Conservation (phyloP, 2,797 vertebrate species). For the Pseudocheirus occidentalis region DNA sequence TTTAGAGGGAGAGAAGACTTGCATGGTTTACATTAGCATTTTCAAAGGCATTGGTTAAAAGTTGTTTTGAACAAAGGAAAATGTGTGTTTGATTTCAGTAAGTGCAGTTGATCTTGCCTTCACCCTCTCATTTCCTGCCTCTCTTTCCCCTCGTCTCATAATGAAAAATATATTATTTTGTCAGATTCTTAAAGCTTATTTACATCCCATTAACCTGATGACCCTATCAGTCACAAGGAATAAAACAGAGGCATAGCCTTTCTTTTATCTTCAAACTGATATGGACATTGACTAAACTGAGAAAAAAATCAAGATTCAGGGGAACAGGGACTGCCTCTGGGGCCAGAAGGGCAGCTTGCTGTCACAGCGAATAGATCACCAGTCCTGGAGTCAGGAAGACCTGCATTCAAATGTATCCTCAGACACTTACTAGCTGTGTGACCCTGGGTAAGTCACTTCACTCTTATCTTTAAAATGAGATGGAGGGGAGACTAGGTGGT, state of each 20-base stretch:
- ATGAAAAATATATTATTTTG: not conserved
- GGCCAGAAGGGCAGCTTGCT: not conserved
- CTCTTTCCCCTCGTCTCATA: not conserved
- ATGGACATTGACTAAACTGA: not conserved
- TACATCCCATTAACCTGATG: slow-evolving; percentile 13
- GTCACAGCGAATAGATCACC: not conserved
- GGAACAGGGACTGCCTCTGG: not conserved
- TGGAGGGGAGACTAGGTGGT: too few relatives aligned
- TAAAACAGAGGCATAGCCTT: not conserved
- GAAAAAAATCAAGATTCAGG: not conserved
- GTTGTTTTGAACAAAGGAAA: slow-evolving; percentile 48
- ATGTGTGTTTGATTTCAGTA: slow-evolving; percentile 14
- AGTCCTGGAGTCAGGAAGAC: not conserved
- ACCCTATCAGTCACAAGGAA: not conserved
- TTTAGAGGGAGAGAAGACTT: slow-evolving; percentile 12
- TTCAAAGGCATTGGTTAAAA: slow-evolving; percentile 44
- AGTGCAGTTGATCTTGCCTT: slow-evolving; percentile 25
- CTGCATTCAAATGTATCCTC: not conserved
- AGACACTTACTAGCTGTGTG: too few relatives aligned
- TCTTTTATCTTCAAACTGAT: slow-evolving; percentile 36
- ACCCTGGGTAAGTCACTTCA: not conserved
- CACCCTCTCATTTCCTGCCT: slow-evolving; percentile 47
- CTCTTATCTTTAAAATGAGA: not conserved
- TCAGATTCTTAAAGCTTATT: not conserved
- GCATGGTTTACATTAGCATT: slow-evolving; percentile 57